These are phyloP conservation scores for Pangasius macronema DNA, from an alignment of 2,797 vertebrate species.

Conservation along the genomic window DNA sequence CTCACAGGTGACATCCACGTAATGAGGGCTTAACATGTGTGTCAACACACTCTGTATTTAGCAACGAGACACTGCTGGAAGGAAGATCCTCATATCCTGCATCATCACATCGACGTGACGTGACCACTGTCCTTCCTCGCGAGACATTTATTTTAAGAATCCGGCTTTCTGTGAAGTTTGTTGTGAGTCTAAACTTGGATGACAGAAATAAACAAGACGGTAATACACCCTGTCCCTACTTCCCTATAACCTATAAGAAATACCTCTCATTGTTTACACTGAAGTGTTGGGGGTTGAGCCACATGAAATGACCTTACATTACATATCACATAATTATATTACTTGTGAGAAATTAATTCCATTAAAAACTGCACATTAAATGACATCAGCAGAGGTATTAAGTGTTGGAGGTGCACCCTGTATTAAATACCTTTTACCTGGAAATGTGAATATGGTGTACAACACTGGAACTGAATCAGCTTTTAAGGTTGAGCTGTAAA, in stretches of 20 bases:
- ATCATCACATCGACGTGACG: not conserved
- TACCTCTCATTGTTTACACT: not conserved
- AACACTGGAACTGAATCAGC: not conserved
- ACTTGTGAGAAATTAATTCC: not conserved
- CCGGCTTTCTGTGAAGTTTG: constrained; percentile 16
- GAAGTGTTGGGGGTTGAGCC: not conserved
- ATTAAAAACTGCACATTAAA: not conserved
- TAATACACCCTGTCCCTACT: not conserved
- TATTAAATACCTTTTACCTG: not conserved
- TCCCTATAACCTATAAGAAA: no score
- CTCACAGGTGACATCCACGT: constrained; percentile 51
- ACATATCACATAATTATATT: not conserved
- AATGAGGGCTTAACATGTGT: constrained; percentile 33
- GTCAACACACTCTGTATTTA: constrained; percentile 43
- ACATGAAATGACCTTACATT: not conserved
- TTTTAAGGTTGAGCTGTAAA: not conserved
- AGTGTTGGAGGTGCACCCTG: not conserved
- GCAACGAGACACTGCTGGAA: constrained; percentile 39
- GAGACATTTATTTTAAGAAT: constrained; percentile 12
- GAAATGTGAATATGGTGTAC: no score
- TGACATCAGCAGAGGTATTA: not conserved
- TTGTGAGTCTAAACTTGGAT: not conserved
- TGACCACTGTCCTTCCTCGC: constrained; percentile 21
- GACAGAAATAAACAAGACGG: not conserved
- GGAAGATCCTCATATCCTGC: constrained; percentile 56